Conservation (phyloP, 2,113 vertebrate species). For the Hippocampus barbouri region DNA sequence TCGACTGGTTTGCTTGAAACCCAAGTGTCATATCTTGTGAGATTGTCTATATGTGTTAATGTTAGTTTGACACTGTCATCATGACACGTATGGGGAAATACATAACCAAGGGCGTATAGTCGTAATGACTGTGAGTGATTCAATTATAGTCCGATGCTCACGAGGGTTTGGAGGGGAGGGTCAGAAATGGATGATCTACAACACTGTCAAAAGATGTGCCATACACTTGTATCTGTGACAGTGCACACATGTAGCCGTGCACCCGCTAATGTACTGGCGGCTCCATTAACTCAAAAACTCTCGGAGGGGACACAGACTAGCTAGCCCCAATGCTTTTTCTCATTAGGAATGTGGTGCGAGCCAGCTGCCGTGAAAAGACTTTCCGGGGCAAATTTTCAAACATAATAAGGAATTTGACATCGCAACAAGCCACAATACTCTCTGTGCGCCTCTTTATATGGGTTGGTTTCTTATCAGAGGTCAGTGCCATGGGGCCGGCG, state of each 20-base stretch:
- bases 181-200: slow-evolving; percentile 59
- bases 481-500: slow-evolving; percentile 35
- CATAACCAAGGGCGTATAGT: slow-evolving; percentile 48
- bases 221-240: slow-evolving; percentile 26
- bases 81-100: slow-evolving; percentile 12
- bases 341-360: slow-evolving; percentile 31
- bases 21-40: neutral
- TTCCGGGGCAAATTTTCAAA: slow-evolving; percentile 20
- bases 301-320: slow-evolving; percentile 34
- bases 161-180: slow-evolving; percentile 43
- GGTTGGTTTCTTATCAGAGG: slow-evolving; percentile 16
- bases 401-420: slow-evolving; percentile 14
- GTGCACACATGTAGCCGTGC: slow-evolving; percentile 25
- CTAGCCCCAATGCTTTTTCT: slow-evolving; percentile 8
- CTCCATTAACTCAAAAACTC: slow-evolving; percentile 54
- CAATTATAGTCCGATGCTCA: slow-evolving; percentile 64
- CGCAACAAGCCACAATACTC: neutral
- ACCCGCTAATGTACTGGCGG: slow-evolving; percentile 29
- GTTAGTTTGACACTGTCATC: slow-evolving; percentile 31
- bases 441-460: slow-evolving; percentile 13
- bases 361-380: slow-evolving; percentile 46
- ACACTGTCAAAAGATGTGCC: slow-evolving; percentile 39
- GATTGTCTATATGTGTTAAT: neutral
- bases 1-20: neutral
- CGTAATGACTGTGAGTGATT: slow-evolving; percentile 59